These are phyloP conservation scores for Ondatra zibethicus DNA, from an alignment of 2,113 vertebrate species.

Conservation along the genomic window DNA sequence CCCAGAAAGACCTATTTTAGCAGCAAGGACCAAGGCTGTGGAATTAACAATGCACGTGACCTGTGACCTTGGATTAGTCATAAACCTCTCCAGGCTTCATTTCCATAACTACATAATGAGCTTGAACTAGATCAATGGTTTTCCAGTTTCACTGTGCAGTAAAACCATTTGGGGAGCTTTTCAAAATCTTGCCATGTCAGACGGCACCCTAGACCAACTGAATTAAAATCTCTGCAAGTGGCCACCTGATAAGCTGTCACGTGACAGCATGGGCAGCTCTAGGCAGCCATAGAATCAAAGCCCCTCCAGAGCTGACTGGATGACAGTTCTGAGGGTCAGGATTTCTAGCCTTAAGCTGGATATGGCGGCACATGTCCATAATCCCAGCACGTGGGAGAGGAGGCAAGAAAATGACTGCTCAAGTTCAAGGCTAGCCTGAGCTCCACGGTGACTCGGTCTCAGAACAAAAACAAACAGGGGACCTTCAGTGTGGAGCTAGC, in stretches of 20 bases:
- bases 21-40: conserved; percentile 16
- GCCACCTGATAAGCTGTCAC: not conserved
- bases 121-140: not conserved
- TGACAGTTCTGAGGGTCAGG: not conserved
- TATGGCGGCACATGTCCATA: not conserved
- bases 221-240: not conserved
- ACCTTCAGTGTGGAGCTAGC: not conserved
- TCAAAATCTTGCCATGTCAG: not conserved
- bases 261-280: not conserved
- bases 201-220: not conserved
- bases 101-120: not conserved
- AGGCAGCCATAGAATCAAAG: not conserved
- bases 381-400: not conserved
- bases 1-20: not conserved
- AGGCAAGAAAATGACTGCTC: not conserved
- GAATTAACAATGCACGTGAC: conserved; percentile 57
- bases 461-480: not conserved
- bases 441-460: not conserved
- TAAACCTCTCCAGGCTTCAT: conserved; percentile 3
- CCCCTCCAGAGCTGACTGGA: rapidly evolving
- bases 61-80: conserved; percentile 62
- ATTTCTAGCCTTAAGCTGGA: not conserved
- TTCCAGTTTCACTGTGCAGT: not conserved
- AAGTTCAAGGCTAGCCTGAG: not conserved
- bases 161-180: not conserved